These are phyloP conservation scores for Synanthedon formicaeformis DNA, from an alignment of 2,888 invertebrate species.

Conservation along the genomic window DNA sequence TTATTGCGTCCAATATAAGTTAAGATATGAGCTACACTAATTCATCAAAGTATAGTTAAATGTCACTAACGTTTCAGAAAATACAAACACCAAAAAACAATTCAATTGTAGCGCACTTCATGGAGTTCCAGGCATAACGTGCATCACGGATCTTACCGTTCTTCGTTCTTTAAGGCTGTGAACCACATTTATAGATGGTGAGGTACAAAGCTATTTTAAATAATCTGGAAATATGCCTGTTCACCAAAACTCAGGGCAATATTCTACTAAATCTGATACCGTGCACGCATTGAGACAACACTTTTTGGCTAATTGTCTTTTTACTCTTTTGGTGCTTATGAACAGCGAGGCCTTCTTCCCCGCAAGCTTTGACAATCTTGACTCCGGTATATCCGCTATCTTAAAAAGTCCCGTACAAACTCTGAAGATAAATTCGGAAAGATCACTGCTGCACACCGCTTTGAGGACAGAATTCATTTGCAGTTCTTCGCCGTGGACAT, in stretches of 20 bases:
- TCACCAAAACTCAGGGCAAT: conserved; percentile 56
- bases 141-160: too few relatives aligned
- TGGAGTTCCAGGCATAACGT: too few relatives aligned
- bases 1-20: too few relatives aligned
- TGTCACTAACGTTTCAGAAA: too few relatives aligned
- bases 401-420: conserved; percentile 33
- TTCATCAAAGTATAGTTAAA: too few relatives aligned
- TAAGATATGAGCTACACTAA: too few relatives aligned
- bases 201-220: too few relatives aligned
- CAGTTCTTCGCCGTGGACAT: background rate
- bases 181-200: too few relatives aligned
- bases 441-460: conserved; percentile 34
- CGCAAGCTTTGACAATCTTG: conserved; percentile 19
- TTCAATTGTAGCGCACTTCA: too few relatives aligned
- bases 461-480: conserved; percentile 25
- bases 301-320: conserved; percentile 37
- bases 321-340: conserved; percentile 26
- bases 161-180: too few relatives aligned
- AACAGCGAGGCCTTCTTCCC: conserved; percentile 34
- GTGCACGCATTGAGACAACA: conserved; percentile 46
- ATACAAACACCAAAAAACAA: too few relatives aligned
- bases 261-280: conserved; percentile 41
- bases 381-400: conserved; percentile 25
- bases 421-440: conserved; percentile 31
- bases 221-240: background rate